Conservation (phyloP, 2,797 vertebrate species). For the Cossypha caffra region DNA sequence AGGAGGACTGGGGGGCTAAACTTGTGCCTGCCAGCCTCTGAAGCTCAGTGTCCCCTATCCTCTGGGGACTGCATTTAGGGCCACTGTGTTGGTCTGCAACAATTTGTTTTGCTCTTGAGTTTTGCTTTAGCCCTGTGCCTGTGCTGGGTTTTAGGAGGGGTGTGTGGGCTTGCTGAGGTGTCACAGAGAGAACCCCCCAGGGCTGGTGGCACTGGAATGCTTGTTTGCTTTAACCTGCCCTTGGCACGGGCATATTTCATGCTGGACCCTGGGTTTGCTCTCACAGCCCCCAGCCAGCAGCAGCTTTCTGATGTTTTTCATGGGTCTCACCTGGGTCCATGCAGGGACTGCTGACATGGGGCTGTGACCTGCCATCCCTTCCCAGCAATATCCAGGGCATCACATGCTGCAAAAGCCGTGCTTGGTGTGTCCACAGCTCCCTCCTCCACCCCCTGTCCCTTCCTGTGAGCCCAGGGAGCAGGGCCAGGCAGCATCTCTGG, state of each 20-base stretch:
- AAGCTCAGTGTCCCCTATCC: background rate
- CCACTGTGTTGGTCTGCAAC: background rate
- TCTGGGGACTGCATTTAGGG: background rate
- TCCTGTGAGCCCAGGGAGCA: accelerated
- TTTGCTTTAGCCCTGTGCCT: background rate
- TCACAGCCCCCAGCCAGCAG: background rate
- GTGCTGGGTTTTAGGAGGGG: accelerated
- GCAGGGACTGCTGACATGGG: background rate
- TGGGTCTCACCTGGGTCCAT: accelerated
- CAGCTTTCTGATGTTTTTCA: background rate
- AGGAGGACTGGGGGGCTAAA: background rate
- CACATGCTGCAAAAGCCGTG: background rate
- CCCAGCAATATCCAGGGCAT: background rate
- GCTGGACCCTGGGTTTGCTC: background rate
- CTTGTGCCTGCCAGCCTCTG: background rate
- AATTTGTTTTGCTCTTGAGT: background rate
- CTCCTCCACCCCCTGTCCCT: background rate
- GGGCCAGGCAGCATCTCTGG: background rate
- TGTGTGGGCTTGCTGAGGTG: background rate
- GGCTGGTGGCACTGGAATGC: background rate
- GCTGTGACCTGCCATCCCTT: accelerated
- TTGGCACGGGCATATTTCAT: accelerated
- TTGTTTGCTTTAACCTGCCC: background rate
- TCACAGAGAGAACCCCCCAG: accelerated
- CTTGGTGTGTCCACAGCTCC: background rate